Percentiles rank a stretch among this genome's conserved stretches.
These are phyloP conservation scores for Strix aluco DNA, from an alignment of 2,113 vertebrate species.

Conservation along the genomic window DNA sequence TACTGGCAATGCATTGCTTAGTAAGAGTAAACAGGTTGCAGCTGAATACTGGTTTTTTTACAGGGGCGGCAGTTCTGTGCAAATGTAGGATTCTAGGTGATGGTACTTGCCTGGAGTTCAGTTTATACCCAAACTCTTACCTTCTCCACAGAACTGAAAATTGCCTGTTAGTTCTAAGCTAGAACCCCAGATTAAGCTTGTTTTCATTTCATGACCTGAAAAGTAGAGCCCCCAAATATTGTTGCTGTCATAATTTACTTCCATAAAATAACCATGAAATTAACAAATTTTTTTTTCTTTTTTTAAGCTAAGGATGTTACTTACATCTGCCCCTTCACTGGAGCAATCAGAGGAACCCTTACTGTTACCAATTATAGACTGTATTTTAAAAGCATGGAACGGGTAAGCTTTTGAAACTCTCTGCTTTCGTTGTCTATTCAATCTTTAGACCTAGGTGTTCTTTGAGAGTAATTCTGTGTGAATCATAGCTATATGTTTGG, in stretches of 20 bases:
- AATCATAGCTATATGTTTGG: not conserved
- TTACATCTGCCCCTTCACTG: constrained; percentile 95
- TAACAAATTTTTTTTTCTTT: not conserved
- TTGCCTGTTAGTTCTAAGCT: not conserved
- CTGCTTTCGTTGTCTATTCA: constrained; percentile 5
- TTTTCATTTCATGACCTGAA: not conserved
- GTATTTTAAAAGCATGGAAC: constrained; percentile 93
- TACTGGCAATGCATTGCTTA: not conserved
- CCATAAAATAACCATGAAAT: not conserved
- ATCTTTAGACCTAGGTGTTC: not conserved
- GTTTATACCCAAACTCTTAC: not conserved
- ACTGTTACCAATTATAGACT: constrained; percentile 95
- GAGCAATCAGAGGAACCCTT: constrained; percentile 89
- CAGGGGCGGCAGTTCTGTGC: not conserved
- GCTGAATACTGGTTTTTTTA: not conserved
- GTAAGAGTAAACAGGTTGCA: not conserved
- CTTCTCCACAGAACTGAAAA: not conserved
- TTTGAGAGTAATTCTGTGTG: not conserved
- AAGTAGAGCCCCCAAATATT: not conserved
- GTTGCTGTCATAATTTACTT: not conserved
- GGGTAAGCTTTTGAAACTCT: constrained; percentile 79
- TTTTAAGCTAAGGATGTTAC: constrained; percentile 90
- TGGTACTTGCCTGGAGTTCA: not conserved
- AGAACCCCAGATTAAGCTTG: not conserved
- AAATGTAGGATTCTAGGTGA: not conserved